phyloP scores from a whole-genome alignment of 2,888 invertebrate genomes.

The Agrotis puta region DNA sequence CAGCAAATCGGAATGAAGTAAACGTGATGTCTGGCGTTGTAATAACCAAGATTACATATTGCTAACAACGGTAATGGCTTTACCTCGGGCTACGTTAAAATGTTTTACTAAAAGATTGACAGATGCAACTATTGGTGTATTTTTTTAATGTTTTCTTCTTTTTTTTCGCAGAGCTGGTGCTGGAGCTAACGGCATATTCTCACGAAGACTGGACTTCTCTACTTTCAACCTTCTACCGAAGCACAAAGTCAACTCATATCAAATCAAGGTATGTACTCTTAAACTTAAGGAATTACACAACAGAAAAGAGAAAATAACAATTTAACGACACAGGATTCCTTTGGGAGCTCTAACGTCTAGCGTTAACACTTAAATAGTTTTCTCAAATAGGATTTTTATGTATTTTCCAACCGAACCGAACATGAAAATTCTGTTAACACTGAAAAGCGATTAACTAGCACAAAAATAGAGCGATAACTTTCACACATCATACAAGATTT shows the following conservation, averaged over 20 bases:
- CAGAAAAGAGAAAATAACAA: conserved; percentile 44
- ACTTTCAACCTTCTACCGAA: conserved; percentile 98
- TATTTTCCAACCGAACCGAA: conserved; percentile 37
- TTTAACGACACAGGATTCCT: conserved; percentile 45
- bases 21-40: conserved; percentile 61
- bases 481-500: conserved; percentile 1
- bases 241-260: conserved; percentile 99
- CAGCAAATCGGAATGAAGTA: conserved; percentile 55
- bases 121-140: not conserved
- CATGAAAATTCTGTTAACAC: conserved; percentile 51
- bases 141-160: conserved; percentile 4
- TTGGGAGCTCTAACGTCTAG: conserved; percentile 46
- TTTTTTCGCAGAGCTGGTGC: conserved; percentile 94
- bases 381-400: conserved; percentile 52
- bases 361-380: conserved; percentile 53
- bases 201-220: conserved; percentile 97
- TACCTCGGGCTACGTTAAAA: conserved; percentile 40
- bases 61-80: conserved; percentile 45
- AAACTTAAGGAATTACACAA: conserved; percentile 22
- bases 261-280: conserved; percentile 95
- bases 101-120: conserved; percentile 22
- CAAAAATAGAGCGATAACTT: conserved; percentile 27
- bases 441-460: conserved; percentile 32
- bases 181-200: conserved; percentile 98
- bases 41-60: conserved; percentile 53